Conservation (phyloP, 2,113 vertebrate genomes). For the Pipra filicauda region DNA sequence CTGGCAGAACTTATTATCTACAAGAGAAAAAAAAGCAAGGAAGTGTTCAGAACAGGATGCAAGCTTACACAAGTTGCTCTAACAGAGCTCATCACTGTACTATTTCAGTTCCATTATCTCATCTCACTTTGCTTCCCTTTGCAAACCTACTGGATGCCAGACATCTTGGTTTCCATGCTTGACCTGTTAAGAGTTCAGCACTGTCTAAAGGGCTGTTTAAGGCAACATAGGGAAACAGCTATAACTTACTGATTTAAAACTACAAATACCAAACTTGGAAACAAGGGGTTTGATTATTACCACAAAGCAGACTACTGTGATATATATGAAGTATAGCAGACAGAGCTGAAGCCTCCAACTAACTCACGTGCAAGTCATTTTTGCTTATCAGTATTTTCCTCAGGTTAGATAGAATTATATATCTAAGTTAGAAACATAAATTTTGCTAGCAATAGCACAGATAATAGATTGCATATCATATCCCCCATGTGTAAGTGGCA, state of each 20-base stretch:
- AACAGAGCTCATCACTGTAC: not conserved
- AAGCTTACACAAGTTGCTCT: not conserved
- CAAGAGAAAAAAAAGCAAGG: slow-evolving; percentile 25
- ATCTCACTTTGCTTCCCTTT: not conserved
- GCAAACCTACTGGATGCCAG: not conserved
- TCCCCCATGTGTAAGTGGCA: not conserved
- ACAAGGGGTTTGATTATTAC: not conserved
- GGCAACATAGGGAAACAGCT: not conserved
- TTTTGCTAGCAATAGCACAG: not conserved
- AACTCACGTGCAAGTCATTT: not conserved
- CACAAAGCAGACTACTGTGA: not conserved
- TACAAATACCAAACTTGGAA: not conserved
- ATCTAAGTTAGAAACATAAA: not conserved
- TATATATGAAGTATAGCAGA: not conserved
- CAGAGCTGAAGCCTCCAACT: not conserved
- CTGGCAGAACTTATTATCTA: slow-evolving; percentile 95
- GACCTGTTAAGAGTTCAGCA: not conserved
- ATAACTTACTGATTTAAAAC: not conserved
- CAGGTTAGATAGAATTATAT: not conserved
- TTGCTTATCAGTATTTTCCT: not conserved
- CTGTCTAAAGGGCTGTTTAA: not conserved
- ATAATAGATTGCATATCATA: not conserved
- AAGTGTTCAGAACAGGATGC: not conserved
- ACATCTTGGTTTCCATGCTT: not conserved
- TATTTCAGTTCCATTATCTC: not conserved